A percentile compares a stretch with the other conserved stretches of the same genome.
phyloP scores from a whole-genome alignment of 2,113 vertebrate species.

The Gnathonemus echidnorhynchus region DNA sequence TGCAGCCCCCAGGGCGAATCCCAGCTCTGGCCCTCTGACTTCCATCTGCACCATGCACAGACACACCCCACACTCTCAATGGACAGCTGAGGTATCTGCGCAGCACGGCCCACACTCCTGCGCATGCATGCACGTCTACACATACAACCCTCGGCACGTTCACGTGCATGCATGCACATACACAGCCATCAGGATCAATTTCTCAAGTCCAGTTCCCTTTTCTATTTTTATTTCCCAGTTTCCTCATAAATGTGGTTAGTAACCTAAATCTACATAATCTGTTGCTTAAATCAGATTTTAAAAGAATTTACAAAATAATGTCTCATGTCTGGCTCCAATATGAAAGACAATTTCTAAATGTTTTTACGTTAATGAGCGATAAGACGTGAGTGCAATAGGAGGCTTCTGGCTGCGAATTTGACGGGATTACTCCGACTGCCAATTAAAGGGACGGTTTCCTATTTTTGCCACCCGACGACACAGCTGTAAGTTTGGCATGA shows the following conservation, averaged over 20 bases:
- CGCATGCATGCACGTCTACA: not conserved
- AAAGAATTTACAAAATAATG: not conserved
- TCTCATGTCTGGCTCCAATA: not conserved
- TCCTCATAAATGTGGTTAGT: not conserved
- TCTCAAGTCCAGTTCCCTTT: not conserved
- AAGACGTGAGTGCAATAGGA: not conserved
- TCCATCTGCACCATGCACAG: not conserved
- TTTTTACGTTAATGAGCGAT: not conserved
- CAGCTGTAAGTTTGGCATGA: not conserved
- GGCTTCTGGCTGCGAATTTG: not conserved
- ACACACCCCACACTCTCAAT: not conserved
- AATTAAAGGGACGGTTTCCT: not conserved
- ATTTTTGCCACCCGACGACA: not conserved
- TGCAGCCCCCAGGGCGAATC: not conserved
- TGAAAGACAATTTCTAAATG: not conserved
- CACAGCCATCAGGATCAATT: not conserved
- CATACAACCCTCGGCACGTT: not conserved
- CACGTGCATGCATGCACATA: not conserved
- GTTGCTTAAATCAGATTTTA: not conserved
- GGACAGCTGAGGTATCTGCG: not conserved
- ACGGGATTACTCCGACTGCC: not conserved
- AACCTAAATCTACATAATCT: not conserved
- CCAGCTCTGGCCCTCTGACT: not conserved
- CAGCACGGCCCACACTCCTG: not conserved
- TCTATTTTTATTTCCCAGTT: not conserved